Percentiles rank a stretch among this genome's conserved stretches.
phyloP scores from a whole-genome alignment of 2,113 vertebrate genomes.

The Petroica traversi region DNA sequence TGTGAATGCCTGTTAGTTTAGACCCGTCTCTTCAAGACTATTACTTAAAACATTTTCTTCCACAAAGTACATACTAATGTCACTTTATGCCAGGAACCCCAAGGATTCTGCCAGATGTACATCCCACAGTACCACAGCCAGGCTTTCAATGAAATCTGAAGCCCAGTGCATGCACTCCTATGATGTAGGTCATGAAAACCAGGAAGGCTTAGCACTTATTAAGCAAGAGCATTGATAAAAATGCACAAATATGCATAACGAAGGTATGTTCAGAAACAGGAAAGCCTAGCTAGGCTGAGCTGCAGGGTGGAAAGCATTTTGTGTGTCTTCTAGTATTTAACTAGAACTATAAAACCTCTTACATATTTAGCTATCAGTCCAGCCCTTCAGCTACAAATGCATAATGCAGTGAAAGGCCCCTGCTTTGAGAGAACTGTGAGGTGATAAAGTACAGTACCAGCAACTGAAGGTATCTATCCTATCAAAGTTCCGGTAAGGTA shows the following conservation, averaged over 20 bases:
- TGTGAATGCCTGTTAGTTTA: not conserved
- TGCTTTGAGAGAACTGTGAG: not conserved
- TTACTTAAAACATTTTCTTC: not conserved
- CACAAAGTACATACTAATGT: not conserved
- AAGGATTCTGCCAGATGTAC: not conserved
- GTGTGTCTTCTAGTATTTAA: not conserved
- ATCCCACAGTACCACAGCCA: not conserved
- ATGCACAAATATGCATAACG: not conserved
- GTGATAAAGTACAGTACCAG: not conserved
- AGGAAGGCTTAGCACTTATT: not conserved
- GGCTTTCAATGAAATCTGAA: not conserved
- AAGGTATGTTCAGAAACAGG: not conserved
- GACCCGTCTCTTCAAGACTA: not conserved
- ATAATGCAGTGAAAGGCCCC: not conserved
- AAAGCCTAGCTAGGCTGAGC: not conserved
- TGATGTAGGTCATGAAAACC: not conserved
- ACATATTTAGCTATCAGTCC: not conserved
- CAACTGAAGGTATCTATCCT: not conserved
- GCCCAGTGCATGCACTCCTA: too few relatives aligned
- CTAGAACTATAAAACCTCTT: not conserved
- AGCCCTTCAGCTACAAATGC: not conserved
- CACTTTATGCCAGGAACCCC: not conserved
- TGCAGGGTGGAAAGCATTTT: not conserved
- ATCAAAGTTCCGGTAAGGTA: not conserved
- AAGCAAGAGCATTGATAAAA: not conserved